Conservation (phyloP, 2,888 invertebrate genomes). For the Sisyra terminalis region DNA sequence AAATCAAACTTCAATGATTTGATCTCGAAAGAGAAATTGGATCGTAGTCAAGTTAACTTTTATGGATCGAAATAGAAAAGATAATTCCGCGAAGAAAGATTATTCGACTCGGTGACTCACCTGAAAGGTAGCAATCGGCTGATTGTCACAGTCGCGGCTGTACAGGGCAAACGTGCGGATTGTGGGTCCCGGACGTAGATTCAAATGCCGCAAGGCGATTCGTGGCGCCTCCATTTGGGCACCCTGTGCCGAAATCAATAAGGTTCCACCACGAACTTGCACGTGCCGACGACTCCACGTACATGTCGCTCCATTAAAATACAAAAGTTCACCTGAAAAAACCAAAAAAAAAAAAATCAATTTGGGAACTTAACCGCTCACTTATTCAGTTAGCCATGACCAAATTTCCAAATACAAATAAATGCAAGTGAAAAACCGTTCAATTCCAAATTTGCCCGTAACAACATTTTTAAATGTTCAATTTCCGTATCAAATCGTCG, state of each 20-base stretch:
- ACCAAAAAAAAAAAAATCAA: neutral
- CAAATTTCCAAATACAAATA: too few species aligned
- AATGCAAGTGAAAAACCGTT: neutral
- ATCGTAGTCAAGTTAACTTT: too few species aligned
- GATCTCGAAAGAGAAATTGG: too few species aligned
- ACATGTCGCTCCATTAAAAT: conserved; percentile 27
- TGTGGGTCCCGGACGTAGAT: conserved; percentile 24
- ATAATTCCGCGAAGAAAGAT: neutral
- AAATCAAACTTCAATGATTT: too few species aligned
- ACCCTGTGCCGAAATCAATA: conserved; percentile 11
- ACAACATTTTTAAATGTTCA: too few species aligned
- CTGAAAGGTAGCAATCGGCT: conserved; percentile 24
- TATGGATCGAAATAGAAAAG: too few species aligned
- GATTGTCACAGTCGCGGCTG: conserved; percentile 17
- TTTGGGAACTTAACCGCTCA: neutral
- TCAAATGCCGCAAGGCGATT: conserved; percentile 24
- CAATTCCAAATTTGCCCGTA: neutral
- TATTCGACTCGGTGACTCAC: conserved; percentile 14
- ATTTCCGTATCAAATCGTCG: too few species aligned
- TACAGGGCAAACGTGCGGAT: conserved; percentile 25
- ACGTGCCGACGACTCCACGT: conserved; percentile 34
- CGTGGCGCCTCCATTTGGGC: conserved; percentile 14
- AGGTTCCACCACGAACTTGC: conserved; percentile 24
- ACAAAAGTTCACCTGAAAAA: conserved; percentile 25
- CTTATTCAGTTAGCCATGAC: neutral